Evolutionary conservation across 2,797 vertebrate genomes (phyloP).

Genomic region (Gallinago stenura): DNA sequence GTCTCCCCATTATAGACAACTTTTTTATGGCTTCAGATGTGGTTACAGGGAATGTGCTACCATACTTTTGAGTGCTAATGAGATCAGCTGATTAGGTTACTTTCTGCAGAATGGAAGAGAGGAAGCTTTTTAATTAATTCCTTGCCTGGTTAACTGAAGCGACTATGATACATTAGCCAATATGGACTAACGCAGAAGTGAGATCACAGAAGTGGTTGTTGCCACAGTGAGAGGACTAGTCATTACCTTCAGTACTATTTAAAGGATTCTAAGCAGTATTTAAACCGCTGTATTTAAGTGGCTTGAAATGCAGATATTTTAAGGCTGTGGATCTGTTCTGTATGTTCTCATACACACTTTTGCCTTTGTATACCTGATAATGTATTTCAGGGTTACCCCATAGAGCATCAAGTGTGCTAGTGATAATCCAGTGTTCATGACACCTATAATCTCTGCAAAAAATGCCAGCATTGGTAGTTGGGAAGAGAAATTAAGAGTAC

Average conservation of each 20-base stretch:
- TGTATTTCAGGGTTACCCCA: background rate
- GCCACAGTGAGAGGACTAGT: background rate
- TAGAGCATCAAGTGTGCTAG: background rate
- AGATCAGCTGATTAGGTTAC: background rate
- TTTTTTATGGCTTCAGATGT: background rate
- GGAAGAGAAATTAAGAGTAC: too few species aligned
- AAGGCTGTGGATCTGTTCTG: background rate
- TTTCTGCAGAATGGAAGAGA: background rate
- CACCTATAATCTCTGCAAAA: background rate
- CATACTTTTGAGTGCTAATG: background rate
- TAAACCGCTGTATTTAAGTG: background rate
- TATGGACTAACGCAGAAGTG: background rate
- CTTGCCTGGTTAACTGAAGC: background rate
- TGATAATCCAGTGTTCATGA: background rate
- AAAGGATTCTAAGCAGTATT: background rate
- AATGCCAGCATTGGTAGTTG: background rate
- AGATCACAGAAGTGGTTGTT: background rate
- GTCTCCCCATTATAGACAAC: background rate
- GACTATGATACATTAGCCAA: background rate
- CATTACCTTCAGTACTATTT: background rate
- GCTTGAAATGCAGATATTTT: conserved; percentile 30
- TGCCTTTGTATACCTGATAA: background rate
- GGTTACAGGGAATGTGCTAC: background rate
- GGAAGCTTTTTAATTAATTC: background rate
- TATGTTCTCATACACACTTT: background rate